phyloP scores from a whole-genome alignment of 2,113 vertebrate species.

The Pagrus major region DNA sequence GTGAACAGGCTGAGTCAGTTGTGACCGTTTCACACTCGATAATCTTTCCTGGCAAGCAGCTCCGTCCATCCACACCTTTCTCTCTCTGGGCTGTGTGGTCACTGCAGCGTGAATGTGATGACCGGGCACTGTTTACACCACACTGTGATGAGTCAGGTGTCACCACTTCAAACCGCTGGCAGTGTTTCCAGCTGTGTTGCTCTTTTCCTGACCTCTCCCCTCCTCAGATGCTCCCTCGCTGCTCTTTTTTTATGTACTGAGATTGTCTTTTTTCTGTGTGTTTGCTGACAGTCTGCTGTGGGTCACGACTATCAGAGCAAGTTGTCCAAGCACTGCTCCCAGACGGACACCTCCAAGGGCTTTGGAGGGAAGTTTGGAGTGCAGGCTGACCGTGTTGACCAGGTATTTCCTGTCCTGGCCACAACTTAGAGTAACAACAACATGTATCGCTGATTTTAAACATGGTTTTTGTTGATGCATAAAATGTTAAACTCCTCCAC shows the following conservation, averaged over 20 bases:
- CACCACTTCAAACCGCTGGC: constrained; percentile 6
- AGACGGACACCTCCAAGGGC: constrained; percentile 93
- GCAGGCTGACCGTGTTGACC: constrained; percentile 93
- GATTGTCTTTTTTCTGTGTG: background rate
- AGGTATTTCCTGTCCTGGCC: constrained; percentile 82
- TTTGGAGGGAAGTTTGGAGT: constrained; percentile 97
- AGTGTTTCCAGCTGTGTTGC: background rate
- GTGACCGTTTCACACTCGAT: constrained; percentile 1
- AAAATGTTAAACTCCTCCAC: background rate
- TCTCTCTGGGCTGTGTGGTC: constrained; percentile 7
- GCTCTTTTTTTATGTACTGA: background rate
- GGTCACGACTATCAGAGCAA: constrained; percentile 95
- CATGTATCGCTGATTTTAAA: background rate
- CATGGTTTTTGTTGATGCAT: background rate
- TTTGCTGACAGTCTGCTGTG: constrained; percentile 90
- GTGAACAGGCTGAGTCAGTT: background rate
- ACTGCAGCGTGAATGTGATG: constrained; percentile 58
- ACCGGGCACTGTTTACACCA: constrained; percentile 45
- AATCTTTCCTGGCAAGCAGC: constrained; percentile 25
- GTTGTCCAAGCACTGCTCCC: constrained; percentile 95
- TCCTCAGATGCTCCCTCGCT: background rate
- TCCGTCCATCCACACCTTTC: constrained; percentile 13
- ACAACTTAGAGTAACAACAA: background rate
- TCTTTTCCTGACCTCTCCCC: background rate
- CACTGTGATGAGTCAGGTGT: constrained; percentile 46